These are phyloP conservation scores for Anniella stebbinsi DNA, from an alignment of 2,797 vertebrate species.

Conservation along the genomic window DNA sequence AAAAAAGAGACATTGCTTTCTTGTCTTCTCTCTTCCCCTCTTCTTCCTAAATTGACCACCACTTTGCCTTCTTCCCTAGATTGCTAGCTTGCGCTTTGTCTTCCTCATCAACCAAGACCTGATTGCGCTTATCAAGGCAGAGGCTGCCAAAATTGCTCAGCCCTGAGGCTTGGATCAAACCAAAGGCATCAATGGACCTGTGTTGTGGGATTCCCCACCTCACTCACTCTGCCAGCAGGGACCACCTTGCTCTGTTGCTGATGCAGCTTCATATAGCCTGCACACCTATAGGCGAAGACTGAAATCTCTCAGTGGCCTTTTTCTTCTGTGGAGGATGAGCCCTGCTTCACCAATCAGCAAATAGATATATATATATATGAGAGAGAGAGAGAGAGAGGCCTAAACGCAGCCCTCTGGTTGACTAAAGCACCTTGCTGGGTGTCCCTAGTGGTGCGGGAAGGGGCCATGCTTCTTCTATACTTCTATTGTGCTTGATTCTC, in stretches of 20 bases:
- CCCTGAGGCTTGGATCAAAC: constrained; percentile 79
- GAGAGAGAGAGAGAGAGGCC: background rate
- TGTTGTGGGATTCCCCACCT: background rate
- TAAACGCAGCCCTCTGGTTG: background rate
- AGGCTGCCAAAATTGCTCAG: constrained; percentile 94
- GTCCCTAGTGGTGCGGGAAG: background rate
- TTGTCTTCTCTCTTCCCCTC: background rate
- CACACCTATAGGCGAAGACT: background rate
- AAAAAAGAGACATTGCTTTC: too few species aligned
- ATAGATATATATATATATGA: background rate
- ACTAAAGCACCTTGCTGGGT: constrained; percentile 24
- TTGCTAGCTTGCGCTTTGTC: constrained; percentile 95
- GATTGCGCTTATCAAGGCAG: constrained; percentile 94
- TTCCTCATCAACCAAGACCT: constrained; percentile 98
- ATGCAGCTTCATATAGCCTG: background rate
- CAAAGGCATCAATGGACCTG: background rate
- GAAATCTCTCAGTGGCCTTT: background rate
- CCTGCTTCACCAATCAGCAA: background rate
- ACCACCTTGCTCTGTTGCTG: background rate
- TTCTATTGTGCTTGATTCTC: background rate
- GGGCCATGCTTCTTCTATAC: background rate
- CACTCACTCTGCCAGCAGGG: background rate
- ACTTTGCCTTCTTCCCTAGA: constrained; percentile 76
- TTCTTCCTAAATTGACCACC: too few species aligned
- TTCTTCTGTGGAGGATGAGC: background rate